Base-by-base conservation (phyloP, 2,113 vertebrate species). In the Polypterus senegalus region DNA sequence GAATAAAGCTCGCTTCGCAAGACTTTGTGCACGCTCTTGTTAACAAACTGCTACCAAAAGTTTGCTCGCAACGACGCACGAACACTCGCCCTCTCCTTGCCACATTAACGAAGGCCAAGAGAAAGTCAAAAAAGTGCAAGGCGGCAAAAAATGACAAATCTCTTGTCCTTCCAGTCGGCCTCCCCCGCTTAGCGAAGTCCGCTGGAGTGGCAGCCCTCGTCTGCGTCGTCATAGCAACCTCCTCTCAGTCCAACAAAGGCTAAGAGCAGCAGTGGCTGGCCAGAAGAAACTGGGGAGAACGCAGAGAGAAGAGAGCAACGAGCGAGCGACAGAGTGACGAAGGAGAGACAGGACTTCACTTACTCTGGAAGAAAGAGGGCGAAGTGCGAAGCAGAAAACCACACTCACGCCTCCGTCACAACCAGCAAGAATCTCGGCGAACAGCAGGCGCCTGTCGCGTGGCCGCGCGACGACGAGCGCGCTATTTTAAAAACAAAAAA, bases 201-300 rank as follows among this genome's bases (percentile, higher is more conserved):
- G 27, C 6, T 65, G 58, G 65, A 66, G 67, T 67, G 65, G 66
- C 71, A 66, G 47, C 66, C 65, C 68, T 68, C 71, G 72, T 51
- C 46, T 27, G 27, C 58, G 71, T 80, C 69, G 65, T 68, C 72
- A 76, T 80, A 71, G 78, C 64, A 65, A 77, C 69, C 58, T 65
- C 68, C 64, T 66, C 76, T 77, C 74, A 82, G 71, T 67, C 72
- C 68, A 67, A 72, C 65, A 64, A 66, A 69, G 67, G 27, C 49
- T 69, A 51, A 61, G 63, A 55, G 54, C 54, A 60, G 57, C 44
- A 9, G 49, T 3, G 3, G 8, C n/a, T 7, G 6, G 59, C 11
- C 59, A 62, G 60, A 69, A 62, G 44, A 54, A 74, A 73, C 67
- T 65, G 61, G 48, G 27, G 11, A 69, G 65, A 63, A 67, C 64